Conservation (phyloP, 2,888 invertebrate species). For the Agrochola lychnidis region DNA sequence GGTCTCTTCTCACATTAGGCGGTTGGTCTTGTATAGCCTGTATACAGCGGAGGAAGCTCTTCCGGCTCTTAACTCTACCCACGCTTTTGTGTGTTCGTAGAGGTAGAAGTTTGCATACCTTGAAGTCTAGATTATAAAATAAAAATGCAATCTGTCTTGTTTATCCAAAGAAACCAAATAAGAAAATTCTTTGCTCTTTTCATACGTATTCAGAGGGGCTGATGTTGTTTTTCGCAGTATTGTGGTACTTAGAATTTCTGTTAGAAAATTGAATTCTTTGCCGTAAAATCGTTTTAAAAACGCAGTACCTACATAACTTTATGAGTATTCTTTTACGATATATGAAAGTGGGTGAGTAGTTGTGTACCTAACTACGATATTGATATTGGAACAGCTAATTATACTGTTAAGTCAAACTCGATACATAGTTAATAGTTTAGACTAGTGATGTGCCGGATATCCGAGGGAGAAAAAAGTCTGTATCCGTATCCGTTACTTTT, state of each 20-base stretch:
- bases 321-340: constrained; percentile 12
- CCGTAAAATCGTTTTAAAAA: background rate
- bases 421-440: background rate
- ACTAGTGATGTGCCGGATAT: too few relatives aligned
- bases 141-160: background rate
- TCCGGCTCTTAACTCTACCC: too few relatives aligned
- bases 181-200: background rate
- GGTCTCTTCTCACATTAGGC: too few relatives aligned
- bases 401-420: background rate
- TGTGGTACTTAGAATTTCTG: background rate
- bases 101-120: background rate
- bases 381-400: background rate
- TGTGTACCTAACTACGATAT: background rate
- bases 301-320: background rate
- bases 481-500: too few relatives aligned
- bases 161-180: background rate
- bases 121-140: background rate
- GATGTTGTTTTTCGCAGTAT: background rate
- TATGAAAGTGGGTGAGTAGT: background rate
- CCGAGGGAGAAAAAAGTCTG: too few relatives aligned
- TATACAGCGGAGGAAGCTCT: too few relatives aligned
- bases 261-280: background rate
- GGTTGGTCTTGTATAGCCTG: too few relatives aligned
- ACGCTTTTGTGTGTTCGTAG: too few relatives aligned
- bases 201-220: background rate